phyloP scores from a whole-genome alignment of 2,113 vertebrate genomes.

The Rattus rattus region DNA sequence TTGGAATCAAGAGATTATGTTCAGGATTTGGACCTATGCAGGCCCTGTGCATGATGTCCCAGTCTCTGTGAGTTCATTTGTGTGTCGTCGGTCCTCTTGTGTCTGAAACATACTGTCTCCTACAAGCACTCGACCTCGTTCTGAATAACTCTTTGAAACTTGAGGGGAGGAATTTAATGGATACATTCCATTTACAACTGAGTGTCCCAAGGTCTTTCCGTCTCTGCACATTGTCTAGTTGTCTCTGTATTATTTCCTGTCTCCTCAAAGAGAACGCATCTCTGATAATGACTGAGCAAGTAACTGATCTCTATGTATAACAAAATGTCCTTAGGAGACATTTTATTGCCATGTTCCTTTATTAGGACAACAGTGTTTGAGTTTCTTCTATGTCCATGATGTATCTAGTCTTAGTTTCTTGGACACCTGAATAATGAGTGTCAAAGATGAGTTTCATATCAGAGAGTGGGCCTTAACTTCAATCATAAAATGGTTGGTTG shows the following conservation, averaged over 20 bases:
- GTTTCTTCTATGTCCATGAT: no score
- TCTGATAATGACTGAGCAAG: neutral
- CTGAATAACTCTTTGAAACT: neutral
- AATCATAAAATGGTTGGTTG: neutral
- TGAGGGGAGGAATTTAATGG: neutral
- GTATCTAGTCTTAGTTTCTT: neutral
- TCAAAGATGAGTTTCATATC: neutral
- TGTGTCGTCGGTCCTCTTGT: neutral
- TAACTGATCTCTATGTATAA: neutral
- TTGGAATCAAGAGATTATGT: neutral
- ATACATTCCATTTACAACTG: neutral
- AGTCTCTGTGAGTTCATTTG: neutral
- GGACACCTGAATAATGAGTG: no score
- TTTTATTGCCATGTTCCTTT: neutral
- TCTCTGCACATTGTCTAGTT: neutral
- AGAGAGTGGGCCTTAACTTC: neutral
- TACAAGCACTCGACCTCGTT: no score
- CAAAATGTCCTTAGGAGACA: neutral
- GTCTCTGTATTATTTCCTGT: neutral
- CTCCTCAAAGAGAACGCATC: no score
- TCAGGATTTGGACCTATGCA: no score
- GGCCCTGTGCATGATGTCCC: neutral
- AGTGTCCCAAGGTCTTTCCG: neutral
- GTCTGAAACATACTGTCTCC: neutral
- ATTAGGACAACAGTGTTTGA: neutral